These are phyloP conservation scores for Philopotamus ludificatus DNA, from an alignment of 1,140 invertebrate species.

Conservation along the genomic window DNA sequence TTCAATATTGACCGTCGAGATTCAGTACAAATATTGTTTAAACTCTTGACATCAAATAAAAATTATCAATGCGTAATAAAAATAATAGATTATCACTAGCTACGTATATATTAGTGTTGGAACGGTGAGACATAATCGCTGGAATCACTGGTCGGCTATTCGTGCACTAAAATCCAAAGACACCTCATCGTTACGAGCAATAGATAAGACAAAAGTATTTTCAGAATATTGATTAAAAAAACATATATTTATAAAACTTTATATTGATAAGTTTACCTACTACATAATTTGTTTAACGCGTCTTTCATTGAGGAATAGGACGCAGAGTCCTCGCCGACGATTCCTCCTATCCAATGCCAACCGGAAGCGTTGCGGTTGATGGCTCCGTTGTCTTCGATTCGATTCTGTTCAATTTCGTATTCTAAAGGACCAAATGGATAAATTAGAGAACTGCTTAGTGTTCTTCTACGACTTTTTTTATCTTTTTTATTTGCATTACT, in stretches of 20 bases:
- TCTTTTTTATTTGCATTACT: background rate
- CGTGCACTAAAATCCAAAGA: too few species aligned
- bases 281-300: constrained; percentile 73
- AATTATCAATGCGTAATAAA: too few species aligned
- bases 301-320: constrained; percentile 61
- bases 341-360: constrained; percentile 79
- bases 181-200: too few species aligned
- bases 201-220: too few species aligned
- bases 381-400: constrained; percentile 52
- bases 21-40: too few species aligned
- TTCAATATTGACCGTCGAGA: too few species aligned
- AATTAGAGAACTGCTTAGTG: background rate
- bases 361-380: constrained; percentile 66
- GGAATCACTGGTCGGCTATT: too few species aligned
- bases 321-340: constrained; percentile 62
- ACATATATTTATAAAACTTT: constrained; percentile 1
- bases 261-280: constrained; percentile 62
- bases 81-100: too few species aligned
- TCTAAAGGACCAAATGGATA: constrained; percentile 40
- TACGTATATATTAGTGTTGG: too few species aligned
- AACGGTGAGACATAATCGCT: too few species aligned
- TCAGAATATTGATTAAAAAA: background rate
- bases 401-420: constrained; percentile 44
- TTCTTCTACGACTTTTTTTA: background rate
- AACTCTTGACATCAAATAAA: too few species aligned